phyloP scores from a whole-genome alignment of 2,113 vertebrate species.

The Archocentrus centrarchus region DNA sequence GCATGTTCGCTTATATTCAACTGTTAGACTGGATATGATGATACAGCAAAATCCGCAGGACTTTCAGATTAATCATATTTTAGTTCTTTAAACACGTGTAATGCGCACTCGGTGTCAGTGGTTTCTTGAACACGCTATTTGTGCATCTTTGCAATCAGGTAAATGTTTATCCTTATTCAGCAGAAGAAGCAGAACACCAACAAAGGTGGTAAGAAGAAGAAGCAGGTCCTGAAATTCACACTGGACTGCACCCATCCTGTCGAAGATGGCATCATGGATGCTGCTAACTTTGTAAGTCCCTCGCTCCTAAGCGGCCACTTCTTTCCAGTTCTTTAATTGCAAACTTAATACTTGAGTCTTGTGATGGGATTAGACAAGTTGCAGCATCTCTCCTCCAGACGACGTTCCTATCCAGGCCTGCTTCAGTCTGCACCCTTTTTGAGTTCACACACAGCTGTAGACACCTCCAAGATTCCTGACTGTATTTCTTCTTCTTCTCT shows the following conservation, averaged over 20 bases:
- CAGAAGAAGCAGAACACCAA: constrained; percentile 78
- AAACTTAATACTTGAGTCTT: not conserved
- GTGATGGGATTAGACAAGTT: not conserved
- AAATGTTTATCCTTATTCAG: not conserved
- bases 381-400: not conserved
- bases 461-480: not conserved
- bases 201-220: constrained; percentile 95
- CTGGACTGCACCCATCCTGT: constrained; percentile 97
- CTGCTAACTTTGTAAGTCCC: constrained; percentile 90
- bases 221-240: constrained; percentile 94
- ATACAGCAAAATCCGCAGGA: not conserved
- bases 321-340: not conserved
- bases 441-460: not conserved
- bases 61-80: not conserved
- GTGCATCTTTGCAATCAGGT: not conserved
- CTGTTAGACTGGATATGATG: not conserved
- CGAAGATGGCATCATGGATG: constrained; percentile 99
- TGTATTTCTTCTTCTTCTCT: not conserved
- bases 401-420: not conserved
- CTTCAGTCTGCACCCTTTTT: not conserved
- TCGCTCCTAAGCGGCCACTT: not conserved
- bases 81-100: not conserved
- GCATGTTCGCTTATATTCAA: not conserved
- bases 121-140: not conserved
- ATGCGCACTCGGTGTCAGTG: not conserved